Percentiles rank a stretch among this genome's conserved stretches.
Evolutionary conservation across 1,140 invertebrate genomes (phyloP).

Genomic region (Lasioglossum albipes): DNA sequence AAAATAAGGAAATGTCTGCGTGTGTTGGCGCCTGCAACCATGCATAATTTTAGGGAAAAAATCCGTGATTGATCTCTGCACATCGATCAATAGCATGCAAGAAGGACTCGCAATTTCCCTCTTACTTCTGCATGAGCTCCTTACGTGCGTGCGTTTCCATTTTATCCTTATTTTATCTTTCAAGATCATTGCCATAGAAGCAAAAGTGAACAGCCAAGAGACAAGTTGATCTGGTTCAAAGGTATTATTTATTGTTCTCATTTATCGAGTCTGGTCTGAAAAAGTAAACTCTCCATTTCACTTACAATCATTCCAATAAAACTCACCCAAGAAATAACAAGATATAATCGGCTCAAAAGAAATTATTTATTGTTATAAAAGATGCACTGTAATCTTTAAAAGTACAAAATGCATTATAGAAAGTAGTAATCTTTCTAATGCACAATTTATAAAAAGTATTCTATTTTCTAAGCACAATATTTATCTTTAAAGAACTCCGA

Average conservation of each 20-base stretch:
- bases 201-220: background rate
- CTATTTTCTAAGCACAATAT: too few species aligned
- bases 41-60: too few species aligned
- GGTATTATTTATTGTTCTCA: background rate
- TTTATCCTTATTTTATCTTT: background rate
- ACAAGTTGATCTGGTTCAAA: background rate
- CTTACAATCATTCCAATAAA: background rate
- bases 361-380: too few species aligned
- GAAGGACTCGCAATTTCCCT: background rate
- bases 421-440: too few species aligned
- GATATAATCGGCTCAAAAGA: background rate
- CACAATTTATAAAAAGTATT: too few species aligned
- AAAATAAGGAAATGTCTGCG: too few species aligned
- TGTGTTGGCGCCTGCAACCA: too few species aligned
- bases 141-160: background rate
- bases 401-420: too few species aligned
- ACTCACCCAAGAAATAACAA: background rate
- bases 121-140: background rate
- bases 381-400: too few species aligned
- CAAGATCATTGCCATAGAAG: too few species aligned
- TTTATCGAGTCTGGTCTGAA: background rate
- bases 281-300: background rate
- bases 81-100: background rate
- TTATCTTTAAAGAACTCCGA: too few species aligned
- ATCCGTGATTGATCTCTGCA: too few species aligned